A percentile compares a stretch with the other conserved stretches of the same genome.
Evolutionary conservation across 2,113 vertebrate genomes (phyloP).

Genomic region (Taurulus bubalis): DNA sequence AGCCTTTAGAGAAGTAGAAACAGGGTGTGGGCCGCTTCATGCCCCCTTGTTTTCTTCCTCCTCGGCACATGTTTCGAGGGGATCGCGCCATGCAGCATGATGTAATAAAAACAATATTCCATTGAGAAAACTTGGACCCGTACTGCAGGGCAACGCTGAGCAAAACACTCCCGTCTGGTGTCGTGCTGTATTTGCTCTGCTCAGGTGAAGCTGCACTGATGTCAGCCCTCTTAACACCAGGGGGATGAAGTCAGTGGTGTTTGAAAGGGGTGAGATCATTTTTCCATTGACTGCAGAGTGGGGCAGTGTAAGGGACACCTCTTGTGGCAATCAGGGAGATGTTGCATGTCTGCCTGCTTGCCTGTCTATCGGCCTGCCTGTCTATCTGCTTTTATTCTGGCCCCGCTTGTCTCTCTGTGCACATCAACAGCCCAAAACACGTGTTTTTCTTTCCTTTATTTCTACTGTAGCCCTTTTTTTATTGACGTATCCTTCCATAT

Average conservation of each 20-base stretch:
- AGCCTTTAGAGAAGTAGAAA: neutral
- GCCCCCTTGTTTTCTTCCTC: constrained; percentile 31
- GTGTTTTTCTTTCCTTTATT: neutral
- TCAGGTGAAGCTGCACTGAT: constrained; percentile 74
- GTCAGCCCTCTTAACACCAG: constrained; percentile 66
- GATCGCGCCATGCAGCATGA: constrained; percentile 9
- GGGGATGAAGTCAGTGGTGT: constrained; percentile 77
- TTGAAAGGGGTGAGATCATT: constrained; percentile 82
- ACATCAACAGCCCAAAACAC: neutral
- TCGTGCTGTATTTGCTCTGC: constrained; percentile 37
- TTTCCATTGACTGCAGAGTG: constrained; percentile 79
- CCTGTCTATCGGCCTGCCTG: constrained; percentile 23
- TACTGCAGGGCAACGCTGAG: neutral
- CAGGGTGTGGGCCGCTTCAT: neutral
- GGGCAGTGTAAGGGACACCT: constrained; percentile 82
- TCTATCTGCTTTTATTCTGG: constrained; percentile 33
- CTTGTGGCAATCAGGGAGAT: constrained; percentile 72
- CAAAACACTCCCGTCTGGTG: constrained; percentile 35
- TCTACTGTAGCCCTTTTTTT: neutral
- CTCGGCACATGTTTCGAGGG: constrained; percentile 2
- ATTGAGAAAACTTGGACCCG: constrained; percentile 36
- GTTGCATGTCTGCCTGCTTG: constrained; percentile 41
- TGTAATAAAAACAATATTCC: constrained; percentile 57
- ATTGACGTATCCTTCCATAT: neutral
- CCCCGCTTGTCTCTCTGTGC: neutral